These are phyloP conservation scores for Eumacrocentrus americanus DNA, from an alignment of 2,888 invertebrate species.

Conservation along the genomic window DNA sequence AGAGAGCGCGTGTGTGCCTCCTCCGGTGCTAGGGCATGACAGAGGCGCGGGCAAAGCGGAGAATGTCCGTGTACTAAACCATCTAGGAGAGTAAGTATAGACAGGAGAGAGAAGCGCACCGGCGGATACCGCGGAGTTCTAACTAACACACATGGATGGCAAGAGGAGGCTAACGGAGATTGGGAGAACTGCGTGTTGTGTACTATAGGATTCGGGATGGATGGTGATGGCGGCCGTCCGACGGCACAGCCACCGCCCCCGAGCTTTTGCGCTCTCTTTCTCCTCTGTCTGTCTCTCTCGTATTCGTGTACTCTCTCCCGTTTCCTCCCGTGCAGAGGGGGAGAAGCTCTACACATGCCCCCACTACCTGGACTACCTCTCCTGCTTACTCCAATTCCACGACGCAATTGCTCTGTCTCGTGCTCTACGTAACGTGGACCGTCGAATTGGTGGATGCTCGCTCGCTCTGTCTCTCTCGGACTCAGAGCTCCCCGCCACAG, in stretches of 20 bases:
- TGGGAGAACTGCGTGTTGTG: constrained; percentile 47
- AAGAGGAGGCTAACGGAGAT: constrained; percentile 17
- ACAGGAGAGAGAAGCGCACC: constrained; percentile 48
- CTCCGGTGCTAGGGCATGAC: constrained; percentile 58
- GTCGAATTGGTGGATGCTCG: constrained; percentile 35
- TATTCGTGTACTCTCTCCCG: constrained; percentile 17
- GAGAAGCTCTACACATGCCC: constrained; percentile 19
- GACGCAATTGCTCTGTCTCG: constrained; percentile 25
- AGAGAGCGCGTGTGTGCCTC: constrained; percentile 38
- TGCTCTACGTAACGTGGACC: constrained; percentile 33
- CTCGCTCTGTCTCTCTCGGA: constrained; percentile 15
- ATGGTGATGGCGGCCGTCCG: constrained; percentile 68
- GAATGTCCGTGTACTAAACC: constrained; percentile 54
- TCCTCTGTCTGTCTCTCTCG: constrained; percentile 26
- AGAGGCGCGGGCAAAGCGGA: constrained; percentile 49
- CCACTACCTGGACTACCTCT: constrained; percentile 22
- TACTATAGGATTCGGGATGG: constrained; percentile 51
- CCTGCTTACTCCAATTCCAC: constrained; percentile 18
- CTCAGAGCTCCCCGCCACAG: not conserved
- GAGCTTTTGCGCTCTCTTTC: constrained; percentile 32
- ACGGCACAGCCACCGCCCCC: constrained; percentile 65
- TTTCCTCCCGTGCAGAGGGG: constrained; percentile 34
- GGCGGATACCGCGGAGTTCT: constrained; percentile 47
- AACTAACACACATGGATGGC: constrained; percentile 48
- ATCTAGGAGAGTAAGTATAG: constrained; percentile 37